These are phyloP conservation scores for Pogonognathellus flavescens DNA, from an alignment of 1,140 invertebrate species.

Conservation along the genomic window DNA sequence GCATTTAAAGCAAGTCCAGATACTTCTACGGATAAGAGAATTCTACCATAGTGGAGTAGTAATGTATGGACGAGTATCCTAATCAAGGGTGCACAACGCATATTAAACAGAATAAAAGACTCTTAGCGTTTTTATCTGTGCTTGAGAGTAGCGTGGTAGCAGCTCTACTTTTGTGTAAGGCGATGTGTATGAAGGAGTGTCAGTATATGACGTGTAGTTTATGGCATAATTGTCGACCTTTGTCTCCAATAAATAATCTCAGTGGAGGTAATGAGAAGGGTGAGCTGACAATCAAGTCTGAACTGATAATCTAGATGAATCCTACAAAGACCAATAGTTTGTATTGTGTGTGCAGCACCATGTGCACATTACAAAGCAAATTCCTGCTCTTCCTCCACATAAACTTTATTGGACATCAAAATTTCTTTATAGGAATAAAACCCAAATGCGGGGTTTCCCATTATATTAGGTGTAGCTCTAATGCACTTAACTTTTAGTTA, in stretches of 20 bases:
- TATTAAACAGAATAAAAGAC: no score
- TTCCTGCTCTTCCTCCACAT: conserved; percentile 1
- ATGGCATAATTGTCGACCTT: conserved; percentile 60
- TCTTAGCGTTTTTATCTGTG: no score
- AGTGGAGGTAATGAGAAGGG: conserved; percentile 50
- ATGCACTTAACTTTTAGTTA: background rate
- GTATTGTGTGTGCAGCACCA: background rate
- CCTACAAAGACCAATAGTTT: background rate
- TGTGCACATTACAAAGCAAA: background rate
- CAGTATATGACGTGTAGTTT: background rate
- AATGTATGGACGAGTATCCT: no score
- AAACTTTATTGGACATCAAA: conserved; percentile 10
- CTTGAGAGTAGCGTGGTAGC: no score
- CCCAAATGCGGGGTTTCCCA: background rate
- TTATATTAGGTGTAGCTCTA: background rate
- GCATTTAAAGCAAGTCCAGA: no score
- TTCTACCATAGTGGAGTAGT: no score
- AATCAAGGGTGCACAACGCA: no score
- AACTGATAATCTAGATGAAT: background rate
- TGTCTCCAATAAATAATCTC: conserved; percentile 59
- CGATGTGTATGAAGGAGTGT: no score
- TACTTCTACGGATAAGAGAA: no score
- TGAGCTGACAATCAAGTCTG: background rate
- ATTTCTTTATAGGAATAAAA: background rate
- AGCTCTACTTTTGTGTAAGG: no score